A percentile compares a stretch with the other conserved stretches of the same genome.
These are phyloP conservation scores for Drosophila emarginata DNA, from an alignment of 2,888 invertebrate genomes.

Conservation along the genomic window DNA sequence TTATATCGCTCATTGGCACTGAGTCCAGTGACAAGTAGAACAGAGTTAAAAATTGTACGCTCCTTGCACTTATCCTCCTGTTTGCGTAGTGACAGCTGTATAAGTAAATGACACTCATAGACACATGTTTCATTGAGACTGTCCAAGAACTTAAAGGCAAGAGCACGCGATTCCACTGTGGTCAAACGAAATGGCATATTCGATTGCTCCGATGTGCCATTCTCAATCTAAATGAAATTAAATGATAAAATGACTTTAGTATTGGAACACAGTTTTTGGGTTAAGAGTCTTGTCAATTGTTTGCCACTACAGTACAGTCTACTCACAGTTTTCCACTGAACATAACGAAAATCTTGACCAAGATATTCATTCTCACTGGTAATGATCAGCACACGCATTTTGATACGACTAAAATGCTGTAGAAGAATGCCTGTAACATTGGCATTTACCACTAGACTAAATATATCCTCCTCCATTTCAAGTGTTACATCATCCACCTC, in stretches of 20 bases:
- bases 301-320: constrained; percentile 64
- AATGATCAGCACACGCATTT: constrained; percentile 80
- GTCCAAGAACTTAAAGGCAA: constrained; percentile 77
- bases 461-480: constrained; percentile 77
- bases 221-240: constrained; percentile 72
- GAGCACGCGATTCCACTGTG: constrained; percentile 79
- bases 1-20: constrained; percentile 77
- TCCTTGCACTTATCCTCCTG: constrained; percentile 73
- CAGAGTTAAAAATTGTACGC: constrained; percentile 70
- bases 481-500: constrained; percentile 69
- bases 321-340: constrained; percentile 82
- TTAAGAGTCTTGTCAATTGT: not conserved
- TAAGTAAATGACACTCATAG: constrained; percentile 74
- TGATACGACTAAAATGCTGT: constrained; percentile 76
- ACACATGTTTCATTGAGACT: constrained; percentile 77
- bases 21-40: constrained; percentile 70
- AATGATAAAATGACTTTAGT: constrained; percentile 19
- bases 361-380: constrained; percentile 80
- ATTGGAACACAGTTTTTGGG: not conserved
- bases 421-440: constrained; percentile 81
- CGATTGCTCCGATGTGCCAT: constrained; percentile 77
- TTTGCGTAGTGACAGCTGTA: constrained; percentile 67
- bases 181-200: constrained; percentile 76
- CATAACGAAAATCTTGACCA: constrained; percentile 80
- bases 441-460: constrained; percentile 77